Base-by-base conservation (phyloP, 1,140 invertebrate genomes). In the Mylabris phalerata region DNA sequence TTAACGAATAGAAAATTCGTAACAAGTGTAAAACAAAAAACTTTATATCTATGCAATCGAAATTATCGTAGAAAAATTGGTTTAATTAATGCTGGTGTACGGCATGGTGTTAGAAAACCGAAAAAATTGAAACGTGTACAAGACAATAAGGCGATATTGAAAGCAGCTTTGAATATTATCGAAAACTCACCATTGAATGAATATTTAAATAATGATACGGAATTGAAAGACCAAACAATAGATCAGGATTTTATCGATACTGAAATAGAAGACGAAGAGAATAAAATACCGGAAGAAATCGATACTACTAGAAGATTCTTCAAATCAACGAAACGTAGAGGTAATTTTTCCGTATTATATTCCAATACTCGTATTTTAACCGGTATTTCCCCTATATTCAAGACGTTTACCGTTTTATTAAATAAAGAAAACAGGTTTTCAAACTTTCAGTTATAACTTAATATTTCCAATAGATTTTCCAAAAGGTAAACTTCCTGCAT, bases 81-180 rank as follows among this genome's bases (percentile, higher is more conserved):
- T 0, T 73, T 80, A 61, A 81, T 82, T 27, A 82, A 82, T 62
- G 71, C 75, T 52, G 79, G 80, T 1, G 80, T 82, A 0, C 70
- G 72, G 59, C 80, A 81, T 63, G 77, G 74, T 52, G 80, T 82
- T 26, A 70, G 73, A 27, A 81, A 80, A 67, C 70, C 71, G 63
- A 75, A 75, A 55, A 26, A 59, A 5, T 48, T 48, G 10, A 64
- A 64, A 56, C 58, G 40, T 6, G 19, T 19, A 32, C 32, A 7
- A 5, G 32, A 32, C 1, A 32, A 32, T 32, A 32, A 32, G 32
- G 46, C 48, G 9, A 50, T 66, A 24, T 25, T 65, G 9, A 69
- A 73, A 44, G 59, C 69, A 7, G 65, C 66, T 1, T 57, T 70
- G 32, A 69, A 69, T 50, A 62, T 66, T 26, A 63, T 66, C 5